Percentiles rank a stretch among this genome's conserved stretches.
Evolutionary conservation across 2,797 vertebrate species (phyloP).

Genomic region (Bradypus variegatus): DNA sequence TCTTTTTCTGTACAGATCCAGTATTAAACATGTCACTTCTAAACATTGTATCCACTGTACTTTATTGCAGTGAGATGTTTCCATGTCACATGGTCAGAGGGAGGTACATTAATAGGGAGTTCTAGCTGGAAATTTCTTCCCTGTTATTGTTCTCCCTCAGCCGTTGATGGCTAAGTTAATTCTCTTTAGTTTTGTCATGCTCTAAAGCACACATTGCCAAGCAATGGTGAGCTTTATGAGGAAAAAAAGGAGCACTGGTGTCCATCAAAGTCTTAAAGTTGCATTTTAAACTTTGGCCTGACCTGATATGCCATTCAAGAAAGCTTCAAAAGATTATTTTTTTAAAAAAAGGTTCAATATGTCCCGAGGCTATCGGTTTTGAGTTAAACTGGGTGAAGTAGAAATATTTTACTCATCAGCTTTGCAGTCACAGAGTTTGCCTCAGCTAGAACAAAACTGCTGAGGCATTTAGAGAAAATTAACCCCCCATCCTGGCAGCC

Average conservation of each 20-base stretch:
- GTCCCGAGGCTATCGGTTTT: constrained; percentile 99
- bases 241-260: constrained; percentile 78
- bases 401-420: constrained; percentile 99
- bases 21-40: constrained; percentile 53
- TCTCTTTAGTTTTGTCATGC: constrained; percentile 99
- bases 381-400: constrained; percentile 99
- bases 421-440: constrained; percentile 99
- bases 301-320: constrained; percentile 95
- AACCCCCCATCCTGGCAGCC: constrained; percentile 99
- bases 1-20: constrained; percentile 36
- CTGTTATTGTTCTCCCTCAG: constrained; percentile 95
- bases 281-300: constrained; percentile 94
- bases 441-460: constrained; percentile 99
- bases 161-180: constrained; percentile 99
- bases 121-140: constrained; percentile 90
- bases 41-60: constrained; percentile 45
- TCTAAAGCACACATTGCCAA: constrained; percentile 94
- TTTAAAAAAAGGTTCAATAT: constrained; percentile 92
- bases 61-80: constrained; percentile 68
- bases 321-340: constrained; percentile 94
- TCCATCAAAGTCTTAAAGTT: constrained; percentile 94
- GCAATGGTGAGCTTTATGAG: constrained; percentile 93
- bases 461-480: constrained; percentile 99
- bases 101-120: constrained; percentile 85
- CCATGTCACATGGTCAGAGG: constrained; percentile 74